phyloP scores from a whole-genome alignment of 2,113 vertebrate genomes.

The Turdus rufiventris region DNA sequence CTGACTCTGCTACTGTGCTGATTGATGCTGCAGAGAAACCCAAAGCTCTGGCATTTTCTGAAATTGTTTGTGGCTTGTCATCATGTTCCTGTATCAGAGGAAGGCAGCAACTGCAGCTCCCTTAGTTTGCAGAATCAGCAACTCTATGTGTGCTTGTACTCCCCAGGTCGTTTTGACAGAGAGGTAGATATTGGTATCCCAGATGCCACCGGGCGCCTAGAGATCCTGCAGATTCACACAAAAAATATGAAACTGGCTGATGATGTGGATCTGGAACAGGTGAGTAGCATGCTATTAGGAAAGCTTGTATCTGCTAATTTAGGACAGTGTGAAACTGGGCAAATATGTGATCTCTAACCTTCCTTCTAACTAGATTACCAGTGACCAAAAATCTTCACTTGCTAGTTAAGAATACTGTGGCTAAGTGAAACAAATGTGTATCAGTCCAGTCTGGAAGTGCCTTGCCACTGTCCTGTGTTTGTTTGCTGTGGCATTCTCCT shows the following conservation, averaged over 20 bases:
- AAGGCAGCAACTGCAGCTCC: background rate
- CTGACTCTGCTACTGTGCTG: background rate
- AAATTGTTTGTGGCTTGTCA: background rate
- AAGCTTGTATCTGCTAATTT: background rate
- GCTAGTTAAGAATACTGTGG: background rate
- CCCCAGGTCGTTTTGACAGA: conserved; percentile 7
- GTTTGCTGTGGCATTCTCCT: background rate
- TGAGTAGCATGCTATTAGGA: background rate
- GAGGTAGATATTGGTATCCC: conserved; percentile 98
- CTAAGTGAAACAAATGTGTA: background rate
- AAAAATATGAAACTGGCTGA: conserved; percentile 99
- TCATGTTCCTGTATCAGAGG: background rate
- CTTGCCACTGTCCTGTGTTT: background rate
- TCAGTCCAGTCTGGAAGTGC: background rate
- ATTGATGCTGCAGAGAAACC: background rate
- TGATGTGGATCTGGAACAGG: conserved; percentile 97
- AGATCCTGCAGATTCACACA: conserved; percentile 98
- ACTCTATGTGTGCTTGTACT: background rate
- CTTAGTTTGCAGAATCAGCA: background rate
- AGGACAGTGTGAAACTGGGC: background rate
- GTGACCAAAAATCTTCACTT: background rate
- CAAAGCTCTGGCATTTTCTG: background rate
- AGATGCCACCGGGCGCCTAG: conserved; percentile 93
- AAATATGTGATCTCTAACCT: background rate
- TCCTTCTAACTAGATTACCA: background rate